Evolutionary conservation across 2,797 vertebrate species (phyloP).

Genomic region (Poeciliopsis infans): DNA sequence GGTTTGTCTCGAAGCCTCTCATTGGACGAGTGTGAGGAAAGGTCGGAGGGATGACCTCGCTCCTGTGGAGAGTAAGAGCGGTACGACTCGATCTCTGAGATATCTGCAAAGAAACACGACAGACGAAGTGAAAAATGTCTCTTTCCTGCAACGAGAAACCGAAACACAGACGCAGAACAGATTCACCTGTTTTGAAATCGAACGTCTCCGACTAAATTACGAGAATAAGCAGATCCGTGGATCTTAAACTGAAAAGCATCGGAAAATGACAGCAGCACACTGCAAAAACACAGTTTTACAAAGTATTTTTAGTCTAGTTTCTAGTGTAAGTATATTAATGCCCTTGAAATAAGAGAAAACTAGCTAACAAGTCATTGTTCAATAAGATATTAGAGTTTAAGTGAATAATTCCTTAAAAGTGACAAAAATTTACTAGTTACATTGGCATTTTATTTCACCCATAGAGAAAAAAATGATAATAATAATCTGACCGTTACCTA

Average conservation of each 20-base stretch:
- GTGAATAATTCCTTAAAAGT: too few relatives aligned
- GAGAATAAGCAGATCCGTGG: not conserved
- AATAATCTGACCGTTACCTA: too few relatives aligned
- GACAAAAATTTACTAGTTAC: too few relatives aligned
- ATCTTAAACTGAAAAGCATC: slow-evolving; percentile 1
- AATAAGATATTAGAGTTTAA: too few relatives aligned
- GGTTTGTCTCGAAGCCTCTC: slow-evolving; percentile 91
- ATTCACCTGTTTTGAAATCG: slow-evolving; percentile 9
- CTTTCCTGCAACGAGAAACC: not conserved
- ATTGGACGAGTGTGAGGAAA: slow-evolving; percentile 94
- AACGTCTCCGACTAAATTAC: not conserved
- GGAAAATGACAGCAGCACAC: not conserved
- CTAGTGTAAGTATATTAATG: too few relatives aligned
- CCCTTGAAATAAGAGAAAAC: too few relatives aligned
- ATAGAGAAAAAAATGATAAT: too few relatives aligned
- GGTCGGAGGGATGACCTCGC: slow-evolving; percentile 87
- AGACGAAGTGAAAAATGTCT: slow-evolving; percentile 32
- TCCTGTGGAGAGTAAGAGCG: slow-evolving; percentile 93
- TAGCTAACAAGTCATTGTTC: too few relatives aligned
- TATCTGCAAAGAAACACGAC: slow-evolving; percentile 81
- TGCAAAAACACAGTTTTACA: not conserved
- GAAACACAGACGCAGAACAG: not conserved
- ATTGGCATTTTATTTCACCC: too few relatives aligned
- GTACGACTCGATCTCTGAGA: slow-evolving; percentile 98
- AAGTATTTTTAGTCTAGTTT: too few relatives aligned